Percentiles rank a stretch among this genome's conserved stretches.
Conservation (phyloP, 1,140 invertebrate species). For the Drosophila sechellia region DNA sequence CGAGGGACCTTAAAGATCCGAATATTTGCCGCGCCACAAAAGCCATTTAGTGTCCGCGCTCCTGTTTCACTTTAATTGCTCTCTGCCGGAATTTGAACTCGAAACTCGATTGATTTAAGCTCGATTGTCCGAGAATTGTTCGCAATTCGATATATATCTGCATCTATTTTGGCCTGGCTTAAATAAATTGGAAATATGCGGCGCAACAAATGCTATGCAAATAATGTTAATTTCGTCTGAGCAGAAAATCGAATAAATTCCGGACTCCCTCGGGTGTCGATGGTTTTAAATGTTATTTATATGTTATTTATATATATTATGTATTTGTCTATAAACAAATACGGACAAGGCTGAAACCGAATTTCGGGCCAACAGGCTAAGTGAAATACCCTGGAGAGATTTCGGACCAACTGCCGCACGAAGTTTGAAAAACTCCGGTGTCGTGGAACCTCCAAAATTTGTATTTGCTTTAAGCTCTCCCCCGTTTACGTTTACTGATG, state of each 20-base stretch:
- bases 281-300: constrained; percentile 58
- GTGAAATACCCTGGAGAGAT: constrained; percentile 19
- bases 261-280: constrained; percentile 14
- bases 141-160: constrained; percentile 12
- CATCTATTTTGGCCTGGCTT: neutral
- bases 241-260: constrained; percentile 10
- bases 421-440: constrained; percentile 20
- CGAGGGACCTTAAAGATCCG: constrained; percentile 28
- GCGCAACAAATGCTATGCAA: constrained; percentile 29
- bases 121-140: constrained; percentile 9
- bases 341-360: constrained; percentile 1
- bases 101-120: constrained; percentile 1
- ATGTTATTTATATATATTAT: too few relatives aligned
- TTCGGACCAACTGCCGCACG: neutral
- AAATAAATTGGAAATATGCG: constrained; percentile 25
- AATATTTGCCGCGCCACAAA: neutral
- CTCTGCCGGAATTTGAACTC: constrained; percentile 4
- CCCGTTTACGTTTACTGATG: constrained; percentile 20
- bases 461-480: constrained; percentile 21
- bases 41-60: neutral
- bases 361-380: constrained; percentile 1
- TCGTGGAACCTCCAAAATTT: constrained; percentile 6
- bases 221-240: constrained; percentile 24
- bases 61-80: constrained; percentile 20
- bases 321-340: constrained; percentile 14